Base-by-base conservation (phyloP, 2,113 vertebrate genomes). In the Paramisgurnus dabryanus region DNA sequence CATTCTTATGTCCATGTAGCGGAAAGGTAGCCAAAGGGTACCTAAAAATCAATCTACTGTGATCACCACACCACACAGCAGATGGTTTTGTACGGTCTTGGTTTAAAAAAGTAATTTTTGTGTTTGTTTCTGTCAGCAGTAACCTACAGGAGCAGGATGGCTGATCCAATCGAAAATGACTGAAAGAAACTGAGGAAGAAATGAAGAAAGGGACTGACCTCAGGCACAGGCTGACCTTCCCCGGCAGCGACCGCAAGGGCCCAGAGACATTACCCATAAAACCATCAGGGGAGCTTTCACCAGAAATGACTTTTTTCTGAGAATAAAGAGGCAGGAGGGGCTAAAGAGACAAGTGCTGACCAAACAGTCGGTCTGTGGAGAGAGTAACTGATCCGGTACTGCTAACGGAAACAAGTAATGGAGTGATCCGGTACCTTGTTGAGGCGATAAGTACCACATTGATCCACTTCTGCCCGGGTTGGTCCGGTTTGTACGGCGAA, bases 71-170 rank as follows among this genome's bases (percentile, higher is more conserved):
- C 27, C 27, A 34, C 27, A 34, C 27, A 34, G 27, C 27, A 34
- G 27, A 34, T 34, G 27, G 27, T 34, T 34, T 34, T 34, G 27
- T 34, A 47, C 7, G 7, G 45, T 47, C 45, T 47, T 9, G 8
- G 45, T 10, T 47, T 47, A 7, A 47, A 7, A 47, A 5, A 47
- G 45, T 47, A 7, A 8, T 7, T 34, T 34, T 34, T 34, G 27
- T 34, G 27, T 63, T 63, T 10, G 71, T 2, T 66, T 11, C 45
- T 80, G 76, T 73, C 87, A 93, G 93, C 82, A 91, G 89, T 80
- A 90, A 85, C 4, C 65, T 90, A 67, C 90, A 92, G 80, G 91
- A 91, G 85, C 90, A 87, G 34, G 88, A 92, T 8, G 85, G 87
- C 73, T 91, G 86, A 88, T 53, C 86, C 67, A 22, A 45, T 34